Evolutionary conservation across 2,797 vertebrate species (phyloP).

Genomic region (Cephalopachus bancanus): DNA sequence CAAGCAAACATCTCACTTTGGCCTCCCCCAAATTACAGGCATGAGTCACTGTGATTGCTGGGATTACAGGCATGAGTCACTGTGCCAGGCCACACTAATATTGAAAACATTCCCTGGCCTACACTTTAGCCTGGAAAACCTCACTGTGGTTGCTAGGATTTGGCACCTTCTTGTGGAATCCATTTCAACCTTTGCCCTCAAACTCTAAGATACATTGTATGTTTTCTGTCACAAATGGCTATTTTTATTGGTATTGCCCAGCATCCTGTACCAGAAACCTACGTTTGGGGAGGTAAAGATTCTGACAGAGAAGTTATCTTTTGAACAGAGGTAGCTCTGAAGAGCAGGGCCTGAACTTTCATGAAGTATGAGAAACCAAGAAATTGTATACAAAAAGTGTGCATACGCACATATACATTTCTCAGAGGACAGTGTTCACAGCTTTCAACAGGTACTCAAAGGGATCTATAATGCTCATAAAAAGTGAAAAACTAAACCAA

Average conservation of each 20-base stretch:
- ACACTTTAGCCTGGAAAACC: neutral
- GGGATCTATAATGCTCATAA: neutral
- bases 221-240: neutral
- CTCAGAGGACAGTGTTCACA: neutral
- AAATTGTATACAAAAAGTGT: neutral
- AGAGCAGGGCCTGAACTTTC: neutral
- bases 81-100: neutral
- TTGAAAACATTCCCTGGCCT: neutral
- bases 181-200: neutral
- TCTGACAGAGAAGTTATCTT: constrained; percentile 21
- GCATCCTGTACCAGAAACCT: neutral
- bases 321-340: neutral
- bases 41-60: no score
- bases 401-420: neutral
- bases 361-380: neutral
- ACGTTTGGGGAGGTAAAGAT: neutral
- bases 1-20: no score
- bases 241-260: constrained; percentile 13
- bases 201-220: neutral
- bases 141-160: neutral
- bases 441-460: constrained; percentile 23
- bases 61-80: no score
- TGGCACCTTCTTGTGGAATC: neutral
- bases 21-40: no score
- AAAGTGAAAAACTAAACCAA: constrained; percentile 22